Conservation (phyloP, 2,888 invertebrate species). For the Luffia ferchaultella region DNA sequence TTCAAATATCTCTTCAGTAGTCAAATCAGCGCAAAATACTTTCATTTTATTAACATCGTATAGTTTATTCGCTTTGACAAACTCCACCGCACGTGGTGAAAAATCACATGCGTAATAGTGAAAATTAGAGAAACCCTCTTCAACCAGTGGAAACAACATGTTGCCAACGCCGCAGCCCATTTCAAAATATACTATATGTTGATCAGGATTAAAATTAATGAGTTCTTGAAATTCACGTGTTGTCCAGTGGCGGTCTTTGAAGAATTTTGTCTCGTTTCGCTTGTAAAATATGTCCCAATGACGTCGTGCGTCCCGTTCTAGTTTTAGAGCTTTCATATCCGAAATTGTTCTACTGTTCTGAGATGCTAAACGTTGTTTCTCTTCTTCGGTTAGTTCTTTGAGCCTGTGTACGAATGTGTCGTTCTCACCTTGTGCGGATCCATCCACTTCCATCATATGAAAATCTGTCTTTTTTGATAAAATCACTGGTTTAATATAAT, state of each 20-base stretch:
- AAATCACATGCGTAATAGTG: conserved; percentile 92
- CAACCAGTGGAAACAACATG: conserved; percentile 89
- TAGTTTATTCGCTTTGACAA: conserved; percentile 75
- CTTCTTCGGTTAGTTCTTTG: conserved; percentile 66
- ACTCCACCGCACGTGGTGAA: conserved; percentile 88
- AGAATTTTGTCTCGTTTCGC: conserved; percentile 91
- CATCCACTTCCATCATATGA: conserved; percentile 42
- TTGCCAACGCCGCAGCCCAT: conserved; percentile 98
- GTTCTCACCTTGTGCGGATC: conserved; percentile 20
- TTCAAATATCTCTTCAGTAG: conserved; percentile 71
- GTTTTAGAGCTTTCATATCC: conserved; percentile 75
- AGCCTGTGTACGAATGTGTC: conserved; percentile 43
- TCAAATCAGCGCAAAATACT: conserved; percentile 88
- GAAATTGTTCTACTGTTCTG: conserved; percentile 70
- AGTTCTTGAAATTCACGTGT: conserved; percentile 92
- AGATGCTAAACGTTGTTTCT: conserved; percentile 66
- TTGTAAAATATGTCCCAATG: conserved; percentile 98
- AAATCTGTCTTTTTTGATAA: neutral
- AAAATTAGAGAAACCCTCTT: conserved; percentile 72
- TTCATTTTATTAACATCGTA: conserved; percentile 73
- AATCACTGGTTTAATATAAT: neutral
- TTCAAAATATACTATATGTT: conserved; percentile 75
- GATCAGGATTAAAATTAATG: conserved; percentile 56
- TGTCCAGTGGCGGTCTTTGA: conserved; percentile 97
- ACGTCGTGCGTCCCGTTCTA: conserved; percentile 85